Evolutionary conservation across 2,113 vertebrate genomes (phyloP), one percentile per base, ranked within the genome.

Genomic region (Callipepla squamata): DNA sequence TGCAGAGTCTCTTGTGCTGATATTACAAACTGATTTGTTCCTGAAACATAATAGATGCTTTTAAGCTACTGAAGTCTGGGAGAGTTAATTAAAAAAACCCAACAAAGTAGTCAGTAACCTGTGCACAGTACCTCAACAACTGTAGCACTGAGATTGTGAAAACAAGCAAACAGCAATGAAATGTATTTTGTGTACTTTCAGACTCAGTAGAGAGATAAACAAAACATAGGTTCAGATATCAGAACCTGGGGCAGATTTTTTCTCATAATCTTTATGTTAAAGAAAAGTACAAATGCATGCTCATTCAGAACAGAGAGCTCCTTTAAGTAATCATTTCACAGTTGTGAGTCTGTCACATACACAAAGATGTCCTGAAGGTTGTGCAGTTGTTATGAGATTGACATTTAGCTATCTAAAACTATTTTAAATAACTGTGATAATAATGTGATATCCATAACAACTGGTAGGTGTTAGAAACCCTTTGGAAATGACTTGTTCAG

Each of bases 401-500:
- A 96, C 94, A 94, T 94, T 96, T 95, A 93, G 61, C 94, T 96
- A 96, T 94, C 91, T 93, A 67, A 93, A 82, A 87, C 89, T 83
- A 53, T 94, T 95, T 51, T 57, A 87, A 95, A 82, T 93, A 94
- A 91, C 87, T 89, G 23, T 89, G 94, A 96, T 96, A 94, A 89
- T 92, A 85, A 47, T 38, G 51, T 75, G 91, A 89, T 96, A 91
- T 75, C 59, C 57, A 1, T 92, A 96, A 95, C 85, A 88, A 94
- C 87, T 90, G 65, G 28, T 80, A 94, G 76, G 87, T 95, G 94
- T 94, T 93, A 93, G 85, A 91, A 96, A 85, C 72, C 47, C 63
- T 76, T 59, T 93, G 76, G 76, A 89, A 91, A 91, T 85, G 51
- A 45, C 51, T 91, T 92, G 40, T 83, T 89, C 85, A 48, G 51